These are phyloP conservation scores for Danio tinwini DNA, from an alignment of 2,797 vertebrate genomes.

Conservation along the genomic window DNA sequence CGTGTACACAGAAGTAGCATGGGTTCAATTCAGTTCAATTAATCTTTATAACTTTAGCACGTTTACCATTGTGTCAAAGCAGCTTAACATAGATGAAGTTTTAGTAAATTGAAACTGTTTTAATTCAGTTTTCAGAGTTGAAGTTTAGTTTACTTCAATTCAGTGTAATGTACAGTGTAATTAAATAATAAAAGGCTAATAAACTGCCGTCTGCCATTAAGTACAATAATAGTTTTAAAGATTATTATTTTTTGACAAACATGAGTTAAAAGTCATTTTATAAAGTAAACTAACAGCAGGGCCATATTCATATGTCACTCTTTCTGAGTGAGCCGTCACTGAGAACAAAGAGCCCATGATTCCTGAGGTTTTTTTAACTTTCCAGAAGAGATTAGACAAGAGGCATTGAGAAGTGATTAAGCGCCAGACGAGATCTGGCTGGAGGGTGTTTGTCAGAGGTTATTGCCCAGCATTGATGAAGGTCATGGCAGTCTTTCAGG, in stretches of 20 bases:
- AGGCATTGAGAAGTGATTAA: conserved; percentile 34
- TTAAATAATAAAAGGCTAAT: too few relatives aligned
- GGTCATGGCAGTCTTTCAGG: conserved; percentile 32
- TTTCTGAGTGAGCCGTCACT: conserved; percentile 62
- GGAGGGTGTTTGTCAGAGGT: conserved; percentile 12
- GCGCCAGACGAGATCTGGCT: conserved; percentile 6
- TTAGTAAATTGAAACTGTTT: too few relatives aligned
- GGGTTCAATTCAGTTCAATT: too few relatives aligned
- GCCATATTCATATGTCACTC: conserved; percentile 38
- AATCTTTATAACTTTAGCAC: too few relatives aligned
- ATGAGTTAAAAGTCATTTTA: background rate
- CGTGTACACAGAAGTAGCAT: too few relatives aligned
- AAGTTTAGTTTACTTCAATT: too few relatives aligned
- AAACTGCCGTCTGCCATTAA: too few relatives aligned
- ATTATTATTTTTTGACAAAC: background rate
- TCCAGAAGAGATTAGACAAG: conserved; percentile 8
- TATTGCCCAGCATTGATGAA: background rate
- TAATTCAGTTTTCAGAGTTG: too few relatives aligned
- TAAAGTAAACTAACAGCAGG: conserved; percentile 53
- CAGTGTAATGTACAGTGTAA: too few relatives aligned
- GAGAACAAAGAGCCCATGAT: conserved; percentile 31
- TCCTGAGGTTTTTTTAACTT: background rate
- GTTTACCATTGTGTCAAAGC: too few relatives aligned
- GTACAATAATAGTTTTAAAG: too few relatives aligned
- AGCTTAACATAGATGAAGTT: too few relatives aligned